These are phyloP conservation scores for Sylvietta virens DNA, from an alignment of 2,113 vertebrate genomes.

Conservation along the genomic window DNA sequence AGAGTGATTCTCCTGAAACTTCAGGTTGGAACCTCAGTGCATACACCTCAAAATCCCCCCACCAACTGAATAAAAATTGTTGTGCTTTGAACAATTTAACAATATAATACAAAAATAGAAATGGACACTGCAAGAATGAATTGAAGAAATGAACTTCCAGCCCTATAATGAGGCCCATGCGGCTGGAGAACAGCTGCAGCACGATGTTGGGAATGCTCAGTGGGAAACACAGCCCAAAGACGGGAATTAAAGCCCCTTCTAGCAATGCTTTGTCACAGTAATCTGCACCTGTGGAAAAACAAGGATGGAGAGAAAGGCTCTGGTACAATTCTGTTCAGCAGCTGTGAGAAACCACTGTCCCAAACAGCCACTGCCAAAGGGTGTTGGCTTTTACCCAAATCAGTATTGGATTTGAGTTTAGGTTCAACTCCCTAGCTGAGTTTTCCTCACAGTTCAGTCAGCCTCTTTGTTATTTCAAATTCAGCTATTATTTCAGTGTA, in stretches of 20 bases:
- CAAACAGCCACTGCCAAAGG: neutral
- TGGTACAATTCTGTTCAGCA: neutral
- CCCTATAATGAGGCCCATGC: neutral
- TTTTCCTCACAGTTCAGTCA: neutral
- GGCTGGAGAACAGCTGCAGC: neutral
- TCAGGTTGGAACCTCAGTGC: neutral
- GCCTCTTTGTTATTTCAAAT: neutral
- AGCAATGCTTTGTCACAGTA: neutral
- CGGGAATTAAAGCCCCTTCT: neutral
- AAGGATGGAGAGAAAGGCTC: neutral
- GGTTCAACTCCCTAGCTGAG: neutral
- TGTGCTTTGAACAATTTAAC: neutral
- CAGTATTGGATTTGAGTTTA: neutral
- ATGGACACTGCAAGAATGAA: neutral
- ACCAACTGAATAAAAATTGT: neutral
- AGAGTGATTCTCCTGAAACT: neutral
- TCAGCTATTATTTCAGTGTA: neutral
- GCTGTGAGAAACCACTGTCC: neutral
- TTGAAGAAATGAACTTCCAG: neutral
- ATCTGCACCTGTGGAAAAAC: neutral
- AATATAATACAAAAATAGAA: neutral
- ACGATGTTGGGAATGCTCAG: neutral
- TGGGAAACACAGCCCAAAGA: neutral
- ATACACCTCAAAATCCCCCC: neutral
- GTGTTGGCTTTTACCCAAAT: neutral